Base-by-base conservation (phyloP, 2,888 invertebrate genomes). In the Eustalomyia histrio region DNA sequence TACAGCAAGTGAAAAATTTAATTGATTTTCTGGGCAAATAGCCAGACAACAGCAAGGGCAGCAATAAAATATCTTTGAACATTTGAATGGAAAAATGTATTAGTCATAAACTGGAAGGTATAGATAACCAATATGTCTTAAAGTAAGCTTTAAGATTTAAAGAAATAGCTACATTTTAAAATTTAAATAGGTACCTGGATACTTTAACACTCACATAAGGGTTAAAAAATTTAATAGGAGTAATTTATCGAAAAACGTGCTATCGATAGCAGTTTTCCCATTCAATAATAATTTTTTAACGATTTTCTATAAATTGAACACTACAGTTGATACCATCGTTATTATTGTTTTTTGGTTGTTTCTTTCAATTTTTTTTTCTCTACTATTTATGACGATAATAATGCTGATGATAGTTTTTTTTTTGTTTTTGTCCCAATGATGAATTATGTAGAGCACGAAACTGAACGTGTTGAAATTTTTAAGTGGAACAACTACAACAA, bases 371-470 rank as follows among this genome's bases (percentile, higher is more conserved):
- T 55, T 52, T 57, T 18, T 50, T 55, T 52, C 52, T 29, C 29
- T 47, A 89, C 90, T 90, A 89, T 89, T 79, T 81, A 67, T 78
- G 74, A 73, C 39, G 79, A 68, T 76, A 78, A 79, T 82, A 76
- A 69, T 80, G 69, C 71, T 82, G 80, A 78, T 84, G 79, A 76
- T 83, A 79, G 76, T 80, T 79, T 71, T 82, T 82, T 47, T 61
- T 61, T 68, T 82, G 57, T 61, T 68, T 82, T 53, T 61, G 60
- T 68, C 55, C 29, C 81, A 78, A 74, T 88, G 88, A 88, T 88
- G 89, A 88, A 89, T 88, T 88, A 89, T 89, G 89, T 88, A 89
- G 88, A 88, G 88, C 89, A 88, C 88, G 89, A 88, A 88, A 87
- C 87, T 80, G 84, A 85, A 84, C 85, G 85, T 85, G 85, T 85